Conservation (phyloP, 2,113 vertebrate species). For the Theristicus caerulescens region DNA sequence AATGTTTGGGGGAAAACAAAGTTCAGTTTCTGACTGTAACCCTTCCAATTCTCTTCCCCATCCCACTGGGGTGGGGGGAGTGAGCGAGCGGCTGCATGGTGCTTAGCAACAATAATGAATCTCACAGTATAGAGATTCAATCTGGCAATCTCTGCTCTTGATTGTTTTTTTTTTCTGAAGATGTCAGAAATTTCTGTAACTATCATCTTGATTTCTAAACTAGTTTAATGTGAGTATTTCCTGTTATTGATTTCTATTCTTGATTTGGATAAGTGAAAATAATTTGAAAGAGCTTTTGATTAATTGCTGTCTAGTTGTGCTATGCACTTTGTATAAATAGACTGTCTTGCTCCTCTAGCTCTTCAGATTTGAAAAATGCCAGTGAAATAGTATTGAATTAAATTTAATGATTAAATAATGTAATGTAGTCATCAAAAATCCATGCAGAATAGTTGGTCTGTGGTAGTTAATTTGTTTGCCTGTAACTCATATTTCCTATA, state of each 20-base stretch:
- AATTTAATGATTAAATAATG: not conserved
- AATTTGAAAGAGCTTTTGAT: conserved; percentile 7
- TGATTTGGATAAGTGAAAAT: conserved; percentile 7
- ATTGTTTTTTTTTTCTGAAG: not conserved
- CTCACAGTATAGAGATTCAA: not conserved
- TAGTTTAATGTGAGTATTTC: not conserved
- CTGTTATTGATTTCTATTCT: not conserved
- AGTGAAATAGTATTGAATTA: not conserved
- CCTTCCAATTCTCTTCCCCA: too few species aligned
- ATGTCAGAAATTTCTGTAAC: not conserved
- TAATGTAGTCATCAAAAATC: not conserved
- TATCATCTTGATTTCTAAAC: not conserved
- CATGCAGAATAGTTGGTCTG: not conserved
- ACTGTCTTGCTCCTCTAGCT: not conserved
- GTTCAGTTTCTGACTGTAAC: not conserved
- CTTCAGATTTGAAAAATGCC: not conserved
- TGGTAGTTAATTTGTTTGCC: not conserved
- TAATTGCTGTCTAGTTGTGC: not conserved
- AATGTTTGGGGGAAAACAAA: not conserved
- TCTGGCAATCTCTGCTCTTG: not conserved
- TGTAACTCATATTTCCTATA: not conserved
- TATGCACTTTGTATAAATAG: not conserved
- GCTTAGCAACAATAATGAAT: not conserved
- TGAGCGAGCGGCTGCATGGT: too few species aligned
- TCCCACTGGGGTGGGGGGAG: too few species aligned